Evolutionary conservation across 1,140 invertebrate species (phyloP).

Genomic region (Acromyrmex heyeri): DNA sequence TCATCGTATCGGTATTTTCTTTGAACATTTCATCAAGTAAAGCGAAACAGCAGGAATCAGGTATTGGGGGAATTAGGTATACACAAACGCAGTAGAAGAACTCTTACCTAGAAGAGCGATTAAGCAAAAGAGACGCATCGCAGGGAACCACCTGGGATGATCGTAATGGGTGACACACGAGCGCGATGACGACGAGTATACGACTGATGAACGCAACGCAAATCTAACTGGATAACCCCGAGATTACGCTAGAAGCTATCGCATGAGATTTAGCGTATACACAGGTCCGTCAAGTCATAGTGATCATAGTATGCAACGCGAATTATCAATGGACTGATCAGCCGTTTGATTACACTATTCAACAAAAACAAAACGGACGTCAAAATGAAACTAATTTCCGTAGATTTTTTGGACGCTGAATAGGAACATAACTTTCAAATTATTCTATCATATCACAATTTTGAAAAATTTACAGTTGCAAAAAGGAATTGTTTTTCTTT

Average conservation of each 20-base stretch:
- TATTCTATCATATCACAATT: too few relatives aligned
- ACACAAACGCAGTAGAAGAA: background rate
- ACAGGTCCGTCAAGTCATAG: conserved; percentile 22
- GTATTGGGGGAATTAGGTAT: too few relatives aligned
- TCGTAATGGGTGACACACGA: conserved; percentile 65
- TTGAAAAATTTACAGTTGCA: too few relatives aligned
- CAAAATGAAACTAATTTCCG: too few relatives aligned
- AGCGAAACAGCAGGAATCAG: background rate
- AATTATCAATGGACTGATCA: too few relatives aligned
- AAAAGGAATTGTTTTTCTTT: too few relatives aligned
- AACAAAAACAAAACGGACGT: too few relatives aligned
- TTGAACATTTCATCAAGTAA: background rate
- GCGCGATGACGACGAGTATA: conserved; percentile 65
- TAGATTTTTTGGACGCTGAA: too few relatives aligned
- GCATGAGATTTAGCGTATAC: conserved; percentile 70
- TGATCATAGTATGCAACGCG: background rate
- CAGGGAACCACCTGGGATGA: conserved; percentile 25
- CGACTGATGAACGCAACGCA: conserved; percentile 73
- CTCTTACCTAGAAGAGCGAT: conserved; percentile 65
- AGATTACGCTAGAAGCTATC: conserved; percentile 73
- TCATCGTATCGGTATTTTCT: background rate
- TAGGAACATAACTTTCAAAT: too few relatives aligned
- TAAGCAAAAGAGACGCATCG: conserved; percentile 55
- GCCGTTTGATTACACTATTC: background rate
- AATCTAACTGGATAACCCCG: conserved; percentile 75